Evolutionary conservation across 2,797 vertebrate species (phyloP).

Genomic region (Betta splendens): DNA sequence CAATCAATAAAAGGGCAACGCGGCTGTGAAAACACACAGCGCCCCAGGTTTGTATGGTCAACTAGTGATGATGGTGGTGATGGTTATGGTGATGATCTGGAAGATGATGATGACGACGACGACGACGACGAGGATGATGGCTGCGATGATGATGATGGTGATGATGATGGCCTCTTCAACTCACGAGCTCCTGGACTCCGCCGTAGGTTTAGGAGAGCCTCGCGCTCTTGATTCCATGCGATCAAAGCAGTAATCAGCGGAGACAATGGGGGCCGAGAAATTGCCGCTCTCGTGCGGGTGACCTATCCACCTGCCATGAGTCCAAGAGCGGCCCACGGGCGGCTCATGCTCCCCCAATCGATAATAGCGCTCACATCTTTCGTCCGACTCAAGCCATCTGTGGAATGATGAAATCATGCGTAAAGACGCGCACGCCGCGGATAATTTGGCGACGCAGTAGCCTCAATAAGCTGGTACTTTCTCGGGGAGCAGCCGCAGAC

Average conservation of each 20-base stretch:
- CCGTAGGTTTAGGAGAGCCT: constrained; percentile 62
- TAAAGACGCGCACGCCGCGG: constrained; percentile 52
- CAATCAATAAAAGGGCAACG: constrained; percentile 87
- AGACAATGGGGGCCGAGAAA: constrained; percentile 74
- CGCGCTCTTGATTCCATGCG: constrained; percentile 71
- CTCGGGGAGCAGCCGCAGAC: constrained; percentile 5
- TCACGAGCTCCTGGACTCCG: constrained; percentile 58
- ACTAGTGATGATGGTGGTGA: constrained; percentile 47
- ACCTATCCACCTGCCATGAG: constrained; percentile 78
- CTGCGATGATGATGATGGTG: constrained; percentile 40
- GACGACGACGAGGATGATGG: constrained; percentile 19
- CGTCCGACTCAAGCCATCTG: constrained; percentile 62
- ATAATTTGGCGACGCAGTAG: constrained; percentile 45
- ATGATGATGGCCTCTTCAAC: constrained; percentile 73
- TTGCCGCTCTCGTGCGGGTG: constrained; percentile 71
- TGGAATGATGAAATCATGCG: constrained; percentile 68
- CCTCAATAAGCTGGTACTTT: constrained; percentile 36
- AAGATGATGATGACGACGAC: constrained; percentile 26
- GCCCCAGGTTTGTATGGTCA: constrained; percentile 70
- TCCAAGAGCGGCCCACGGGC: constrained; percentile 71
- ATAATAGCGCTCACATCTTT: constrained; percentile 69
- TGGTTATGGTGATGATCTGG: constrained; percentile 32
- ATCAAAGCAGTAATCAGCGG: constrained; percentile 79
- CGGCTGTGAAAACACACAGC: constrained; percentile 70
- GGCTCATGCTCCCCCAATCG: constrained; percentile 69